A percentile compares a stretch with the other conserved stretches of the same genome.
These are phyloP conservation scores for Elysia chlorotica DNA, from an alignment of 1,140 invertebrate genomes.

Conservation along the genomic window DNA sequence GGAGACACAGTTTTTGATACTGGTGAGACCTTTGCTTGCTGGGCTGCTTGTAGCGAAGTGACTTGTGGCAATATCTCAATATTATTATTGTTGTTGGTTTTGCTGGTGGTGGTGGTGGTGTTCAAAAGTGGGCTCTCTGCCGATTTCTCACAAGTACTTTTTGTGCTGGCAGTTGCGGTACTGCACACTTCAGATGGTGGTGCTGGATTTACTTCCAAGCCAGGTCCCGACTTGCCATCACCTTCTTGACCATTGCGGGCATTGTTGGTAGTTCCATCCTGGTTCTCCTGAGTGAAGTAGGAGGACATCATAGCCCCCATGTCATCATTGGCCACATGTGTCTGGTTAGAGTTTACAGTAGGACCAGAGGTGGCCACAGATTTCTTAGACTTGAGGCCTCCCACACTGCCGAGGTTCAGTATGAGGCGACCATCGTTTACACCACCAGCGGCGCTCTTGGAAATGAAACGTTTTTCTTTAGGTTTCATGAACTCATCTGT, in stretches of 20 bases:
- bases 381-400: too few relatives aligned
- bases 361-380: too few relatives aligned
- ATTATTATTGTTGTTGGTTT: background rate
- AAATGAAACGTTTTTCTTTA: too few relatives aligned
- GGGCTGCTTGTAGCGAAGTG: background rate
- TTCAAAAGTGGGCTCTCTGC: too few relatives aligned
- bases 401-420: too few relatives aligned
- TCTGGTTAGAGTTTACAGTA: background rate
- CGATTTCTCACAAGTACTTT: background rate
- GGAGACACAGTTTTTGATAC: background rate
- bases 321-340: constrained; percentile 12
- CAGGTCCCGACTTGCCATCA: background rate
- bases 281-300: background rate
- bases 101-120: background rate
- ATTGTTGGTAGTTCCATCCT: background rate
- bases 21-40: background rate
- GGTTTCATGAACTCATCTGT: too few relatives aligned
- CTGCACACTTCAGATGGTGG: background rate
- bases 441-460: too few relatives aligned
- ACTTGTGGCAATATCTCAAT: background rate
- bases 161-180: background rate
- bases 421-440: too few relatives aligned
- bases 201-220: background rate
- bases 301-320: constrained; percentile 11
- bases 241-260: background rate